These are phyloP conservation scores for Bombus soroeensis DNA, from an alignment of 1,140 invertebrate species.

Conservation along the genomic window DNA sequence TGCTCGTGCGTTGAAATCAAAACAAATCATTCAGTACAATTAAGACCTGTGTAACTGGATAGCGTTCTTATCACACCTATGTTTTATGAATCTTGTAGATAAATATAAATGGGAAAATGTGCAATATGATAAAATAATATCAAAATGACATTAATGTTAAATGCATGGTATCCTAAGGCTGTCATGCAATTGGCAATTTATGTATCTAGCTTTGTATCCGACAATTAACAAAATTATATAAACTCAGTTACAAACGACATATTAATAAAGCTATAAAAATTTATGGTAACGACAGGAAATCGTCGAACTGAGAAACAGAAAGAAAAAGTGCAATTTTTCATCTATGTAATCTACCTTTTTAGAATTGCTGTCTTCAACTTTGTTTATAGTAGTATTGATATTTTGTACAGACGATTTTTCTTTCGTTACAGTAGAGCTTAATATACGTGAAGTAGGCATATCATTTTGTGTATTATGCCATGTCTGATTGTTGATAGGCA, in stretches of 20 bases:
- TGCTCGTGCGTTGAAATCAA: constrained; percentile 4
- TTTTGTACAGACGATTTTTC: constrained; percentile 75
- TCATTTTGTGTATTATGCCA: constrained; percentile 76
- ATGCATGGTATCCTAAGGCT: constrained; percentile 19
- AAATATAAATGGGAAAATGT: neutral
- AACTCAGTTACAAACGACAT: constrained; percentile 49
- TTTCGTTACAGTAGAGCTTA: constrained; percentile 75
- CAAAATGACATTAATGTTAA: constrained; percentile 16
- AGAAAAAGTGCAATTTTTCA: constrained; percentile 58
- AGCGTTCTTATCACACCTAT: neutral
- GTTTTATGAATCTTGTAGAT: neutral
- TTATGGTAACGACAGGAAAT: constrained; percentile 47
- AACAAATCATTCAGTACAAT: constrained; percentile 6
- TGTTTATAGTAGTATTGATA: constrained; percentile 72
- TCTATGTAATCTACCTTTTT: constrained; percentile 78
- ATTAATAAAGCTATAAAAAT: constrained; percentile 59
- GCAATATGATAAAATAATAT: neutral
- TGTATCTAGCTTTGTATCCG: constrained; percentile 8
- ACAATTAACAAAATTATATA: constrained; percentile 33
- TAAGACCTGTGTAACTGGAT: constrained; percentile 1
- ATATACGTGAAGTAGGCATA: constrained; percentile 72
- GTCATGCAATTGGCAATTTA: constrained; percentile 55
- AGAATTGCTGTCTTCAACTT: constrained; percentile 73
- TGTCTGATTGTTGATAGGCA: constrained; percentile 70
- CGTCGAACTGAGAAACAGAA: constrained; percentile 56